A percentile compares a stretch with the other conserved stretches of the same genome.
Conservation (phyloP, 30 jellyfish, hydroid and myxozoan genomes). For the Aurelia sp. region DNA sequence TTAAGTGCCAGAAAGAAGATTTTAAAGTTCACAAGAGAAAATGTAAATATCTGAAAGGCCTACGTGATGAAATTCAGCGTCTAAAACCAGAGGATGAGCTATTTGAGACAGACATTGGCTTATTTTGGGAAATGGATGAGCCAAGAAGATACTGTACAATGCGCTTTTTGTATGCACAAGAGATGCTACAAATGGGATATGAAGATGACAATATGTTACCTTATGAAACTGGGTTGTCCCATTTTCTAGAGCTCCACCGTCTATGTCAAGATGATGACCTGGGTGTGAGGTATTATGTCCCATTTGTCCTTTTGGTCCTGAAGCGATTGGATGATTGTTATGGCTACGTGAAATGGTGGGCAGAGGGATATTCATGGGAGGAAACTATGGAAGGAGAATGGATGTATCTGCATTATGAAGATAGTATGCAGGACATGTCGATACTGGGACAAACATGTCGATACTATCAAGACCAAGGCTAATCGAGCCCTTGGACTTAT, state of each 20-base stretch:
- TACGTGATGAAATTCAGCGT: not conserved
- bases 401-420: not conserved
- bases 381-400: not conserved
- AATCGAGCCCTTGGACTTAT: too few species aligned
- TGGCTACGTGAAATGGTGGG: conserved; percentile 45
- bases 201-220: conserved; percentile 4
- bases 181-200: too few species aligned
- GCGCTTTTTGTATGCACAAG: not conserved
- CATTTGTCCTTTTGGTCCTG: conserved; percentile 13
- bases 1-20: conserved; percentile 20
- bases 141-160: conserved; percentile 21
- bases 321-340: conserved; percentile 9
- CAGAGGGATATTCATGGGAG: not conserved
- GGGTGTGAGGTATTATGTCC: conserved; percentile 14
- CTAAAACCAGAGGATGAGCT: conserved; percentile 1
- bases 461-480: too few species aligned
- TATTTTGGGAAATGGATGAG: conserved; percentile 4
- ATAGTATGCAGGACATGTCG: not conserved
- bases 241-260: conserved; percentile 25
- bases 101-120: not conserved
- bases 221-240: not conserved
- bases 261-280: conserved; percentile 7
- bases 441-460: not conserved
- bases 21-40: not conserved
- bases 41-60: not conserved